Evolutionary conservation across 2,888 invertebrate species (phyloP), one percentile per base, ranked within the genome.

Genomic region (Timema podura): DNA sequence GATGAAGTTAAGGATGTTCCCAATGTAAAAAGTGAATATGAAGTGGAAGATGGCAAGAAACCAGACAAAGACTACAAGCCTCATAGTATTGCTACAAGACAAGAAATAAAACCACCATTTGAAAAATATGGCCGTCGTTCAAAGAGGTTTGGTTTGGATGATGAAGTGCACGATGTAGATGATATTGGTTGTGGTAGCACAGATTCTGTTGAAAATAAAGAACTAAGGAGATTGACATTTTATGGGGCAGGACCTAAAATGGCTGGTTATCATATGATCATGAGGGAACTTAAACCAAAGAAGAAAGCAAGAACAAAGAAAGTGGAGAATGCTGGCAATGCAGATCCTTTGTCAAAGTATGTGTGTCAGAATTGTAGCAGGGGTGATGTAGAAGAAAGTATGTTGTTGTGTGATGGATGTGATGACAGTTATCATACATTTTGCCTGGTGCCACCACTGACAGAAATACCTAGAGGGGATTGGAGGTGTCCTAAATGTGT

Each of bases 361-460:
- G 91, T 96, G 79, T 97, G 97, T 80, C 93, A 92, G 79, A 91
- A 92, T 76, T 98, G 98, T 84, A 90, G 91, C 66, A 88, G 94
- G 73, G 98, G 98, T 7, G 97, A 98, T 82, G 91, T 91, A 13
- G 97, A 98, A 80, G 96, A 96, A 78, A 91, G 91, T 76, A 96
- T 98, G 96, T 82, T 98, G 69, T 85, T 97, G 30, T 99, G 98
- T 81, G 96, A 96, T 80, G 96, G 96, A 10, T 99, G 99, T 82
- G 96, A 98, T 80, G 96, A 96, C 81, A 95, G 96, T 76, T 98
- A 96, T 83, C 99, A 99, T 82, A 98, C 96, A 0, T 98, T 96
- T 84, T 99, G 99, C 80, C 87, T 98, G 65, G 87, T 95, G 80
- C 98, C 98, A 57, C 96, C 97, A 2, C 83, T 98, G 51, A 86